phyloP scores from a whole-genome alignment of 2,888 invertebrate species.

The Bhutanitis thaidina region DNA sequence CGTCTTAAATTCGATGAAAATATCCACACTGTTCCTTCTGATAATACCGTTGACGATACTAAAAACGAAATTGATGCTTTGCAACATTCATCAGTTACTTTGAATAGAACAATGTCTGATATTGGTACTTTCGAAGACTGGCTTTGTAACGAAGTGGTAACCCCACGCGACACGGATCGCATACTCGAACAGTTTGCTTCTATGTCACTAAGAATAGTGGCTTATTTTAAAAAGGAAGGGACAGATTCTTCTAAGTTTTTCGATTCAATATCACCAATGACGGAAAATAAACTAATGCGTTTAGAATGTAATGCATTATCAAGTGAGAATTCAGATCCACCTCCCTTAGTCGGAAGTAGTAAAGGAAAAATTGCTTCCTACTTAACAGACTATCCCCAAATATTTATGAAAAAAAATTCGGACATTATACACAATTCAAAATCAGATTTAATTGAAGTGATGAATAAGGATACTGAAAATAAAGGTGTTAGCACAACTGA shows the following conservation, averaged over 20 bases:
- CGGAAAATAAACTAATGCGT: conserved; percentile 20
- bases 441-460: neutral
- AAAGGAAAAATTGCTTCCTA: conserved; percentile 54
- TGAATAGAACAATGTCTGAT: conserved; percentile 41
- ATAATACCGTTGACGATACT: conserved; percentile 35
- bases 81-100: conserved; percentile 32
- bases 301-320: conserved; percentile 27
- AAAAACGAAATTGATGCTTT: conserved; percentile 30
- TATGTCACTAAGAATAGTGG: conserved; percentile 60
- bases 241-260: conserved; percentile 29
- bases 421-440: conserved; percentile 31
- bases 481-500: conserved; percentile 10
- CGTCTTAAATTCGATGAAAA: conserved; percentile 13
- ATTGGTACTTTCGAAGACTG: conserved; percentile 56
- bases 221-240: conserved; percentile 44
- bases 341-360: conserved; percentile 47
- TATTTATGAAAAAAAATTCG: conserved; percentile 57
- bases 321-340: conserved; percentile 47
- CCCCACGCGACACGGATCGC: conserved; percentile 62
- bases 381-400: conserved; percentile 62
- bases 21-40: conserved; percentile 28
- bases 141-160: conserved; percentile 50
- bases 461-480: conserved; percentile 10
- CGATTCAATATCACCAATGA: conserved; percentile 27
- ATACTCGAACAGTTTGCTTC: conserved; percentile 65